phyloP scores from a whole-genome alignment of 2,888 invertebrate species.

The Dasypogon diadema region DNA sequence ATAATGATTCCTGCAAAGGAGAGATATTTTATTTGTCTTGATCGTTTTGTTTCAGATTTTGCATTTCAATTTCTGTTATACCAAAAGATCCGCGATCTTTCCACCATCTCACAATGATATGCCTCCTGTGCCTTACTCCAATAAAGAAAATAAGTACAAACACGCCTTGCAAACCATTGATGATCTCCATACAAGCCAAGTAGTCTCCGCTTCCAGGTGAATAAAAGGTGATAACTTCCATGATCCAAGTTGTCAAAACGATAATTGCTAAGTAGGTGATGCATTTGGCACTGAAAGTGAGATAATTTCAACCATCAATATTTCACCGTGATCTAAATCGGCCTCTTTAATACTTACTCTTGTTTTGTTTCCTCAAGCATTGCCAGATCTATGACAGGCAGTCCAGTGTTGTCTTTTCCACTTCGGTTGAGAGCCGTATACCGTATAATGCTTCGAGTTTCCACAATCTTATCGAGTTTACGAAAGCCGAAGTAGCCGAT shows the following conservation, averaged over 20 bases:
- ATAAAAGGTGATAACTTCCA: conserved; percentile 76
- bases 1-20: too few relatives aligned
- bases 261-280: conserved; percentile 72
- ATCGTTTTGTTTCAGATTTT: conserved; percentile 5
- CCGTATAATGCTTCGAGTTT: conserved; percentile 49
- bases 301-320: neutral
- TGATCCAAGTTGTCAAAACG: conserved; percentile 79
- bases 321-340: too few relatives aligned
- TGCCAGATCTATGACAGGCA: conserved; percentile 48
- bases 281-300: conserved; percentile 65
- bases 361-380: conserved; percentile 48
- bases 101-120: conserved; percentile 66
- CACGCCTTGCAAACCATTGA: conserved; percentile 79
- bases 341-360: too few relatives aligned
- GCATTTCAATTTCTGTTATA: conserved; percentile 36
- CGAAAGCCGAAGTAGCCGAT: conserved; percentile 66
- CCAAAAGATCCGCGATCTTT: conserved; percentile 66
- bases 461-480: conserved; percentile 60
- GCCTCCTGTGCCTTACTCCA: conserved; percentile 63
- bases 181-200: conserved; percentile 77
- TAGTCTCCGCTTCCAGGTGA: conserved; percentile 62
- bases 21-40: too few relatives aligned
- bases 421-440: conserved; percentile 9
- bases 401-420: neutral
- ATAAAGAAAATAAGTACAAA: conserved; percentile 77